Base-by-base conservation (phyloP, 2,888 invertebrate species). In the Ophion slaviceki region DNA sequence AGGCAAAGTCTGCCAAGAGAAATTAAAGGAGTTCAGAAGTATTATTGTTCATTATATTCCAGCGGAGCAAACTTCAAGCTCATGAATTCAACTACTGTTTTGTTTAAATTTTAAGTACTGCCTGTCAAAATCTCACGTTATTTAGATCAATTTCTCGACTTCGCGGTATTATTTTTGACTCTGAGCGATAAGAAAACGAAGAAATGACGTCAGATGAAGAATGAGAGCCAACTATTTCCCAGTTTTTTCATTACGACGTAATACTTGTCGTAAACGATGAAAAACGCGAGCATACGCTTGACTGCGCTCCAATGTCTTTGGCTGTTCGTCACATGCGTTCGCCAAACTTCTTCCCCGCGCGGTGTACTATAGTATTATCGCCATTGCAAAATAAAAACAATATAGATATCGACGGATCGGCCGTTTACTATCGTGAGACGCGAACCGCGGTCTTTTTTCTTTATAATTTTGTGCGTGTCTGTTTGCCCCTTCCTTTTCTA, bases 261-360 rank as follows among this genome's bases (percentile, higher is more conserved):
- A 8, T 62, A 32, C 45, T 32, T n/a, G 57, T 59, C 61, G 36
- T 64, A 36, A 47, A 61, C 40, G 64, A 28, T 62, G 84, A 47
- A 71, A 57, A 59, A 81, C 74, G 47, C 47, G 45, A 78, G 68
- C 67, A 70, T 45, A 40, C 20, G 14, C 87, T 85, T 85, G 88
- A 89, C 89, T 87, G 87, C 87, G 85, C 85, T 86, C 89, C 90
- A 89, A 90, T 91, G 90, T 88, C 88, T 90, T 91, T 92, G 90
- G 90, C 90, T 91, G 91, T 90, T 91, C 89, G 77, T 89, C 89
- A 47, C 71, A 89, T 77, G 82, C 86, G 87, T 88, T 87, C 64
- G 36, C 74, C 47, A 17, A 24, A 6, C 45, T 45, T 24, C 45
- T 14, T 0, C 11, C n/a, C 5, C 59, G 11, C 57, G 24, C 40